Percentiles rank a stretch among this genome's conserved stretches.
Conservation (phyloP, 2,113 vertebrate genomes). For the Galbula dea region DNA sequence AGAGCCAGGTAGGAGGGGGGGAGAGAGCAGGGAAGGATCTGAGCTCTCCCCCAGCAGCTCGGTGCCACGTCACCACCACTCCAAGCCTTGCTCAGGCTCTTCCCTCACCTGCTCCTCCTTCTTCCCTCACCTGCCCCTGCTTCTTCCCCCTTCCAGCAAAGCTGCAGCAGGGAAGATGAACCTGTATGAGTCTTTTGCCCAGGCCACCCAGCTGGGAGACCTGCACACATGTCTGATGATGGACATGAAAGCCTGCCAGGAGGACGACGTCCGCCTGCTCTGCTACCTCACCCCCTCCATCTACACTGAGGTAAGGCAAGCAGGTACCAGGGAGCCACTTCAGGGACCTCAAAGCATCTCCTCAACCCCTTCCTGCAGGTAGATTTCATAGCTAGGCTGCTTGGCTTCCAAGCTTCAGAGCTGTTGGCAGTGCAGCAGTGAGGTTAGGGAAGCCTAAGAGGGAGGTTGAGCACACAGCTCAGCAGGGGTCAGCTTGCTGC, state of each 20-base stretch:
- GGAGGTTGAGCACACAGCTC: too few relatives aligned
- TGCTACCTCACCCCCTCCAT: slow-evolving; percentile 97
- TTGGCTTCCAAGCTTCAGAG: too few relatives aligned
- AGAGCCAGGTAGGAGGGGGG: slow-evolving; percentile 91
- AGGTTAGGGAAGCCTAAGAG: too few relatives aligned
- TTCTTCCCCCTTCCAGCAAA: slow-evolving; percentile 88
- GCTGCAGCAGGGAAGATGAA: slow-evolving; percentile 93
- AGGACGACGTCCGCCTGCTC: slow-evolving; percentile 90
- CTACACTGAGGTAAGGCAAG: slow-evolving; percentile 81
- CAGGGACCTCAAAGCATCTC: too few relatives aligned
- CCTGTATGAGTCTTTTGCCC: slow-evolving; percentile 94
- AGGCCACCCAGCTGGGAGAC: slow-evolving; percentile 92
- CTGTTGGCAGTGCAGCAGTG: too few relatives aligned
- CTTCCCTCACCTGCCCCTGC: too few relatives aligned
- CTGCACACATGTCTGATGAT: slow-evolving; percentile 97
- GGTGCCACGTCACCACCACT: too few relatives aligned
- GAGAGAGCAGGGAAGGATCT: accelerated
- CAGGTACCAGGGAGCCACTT: too few relatives aligned
- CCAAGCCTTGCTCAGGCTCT: background rate
- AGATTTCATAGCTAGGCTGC: too few relatives aligned
- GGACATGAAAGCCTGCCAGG: slow-evolving; percentile 99
- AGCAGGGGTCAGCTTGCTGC: too few relatives aligned
- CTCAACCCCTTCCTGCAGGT: too few relatives aligned
- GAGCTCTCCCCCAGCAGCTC: background rate
- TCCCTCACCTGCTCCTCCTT: background rate